Percentiles rank a stretch among this genome's conserved stretches.
phyloP scores from a whole-genome alignment of 1,140 invertebrate genomes.

The Pissodes strobi region DNA sequence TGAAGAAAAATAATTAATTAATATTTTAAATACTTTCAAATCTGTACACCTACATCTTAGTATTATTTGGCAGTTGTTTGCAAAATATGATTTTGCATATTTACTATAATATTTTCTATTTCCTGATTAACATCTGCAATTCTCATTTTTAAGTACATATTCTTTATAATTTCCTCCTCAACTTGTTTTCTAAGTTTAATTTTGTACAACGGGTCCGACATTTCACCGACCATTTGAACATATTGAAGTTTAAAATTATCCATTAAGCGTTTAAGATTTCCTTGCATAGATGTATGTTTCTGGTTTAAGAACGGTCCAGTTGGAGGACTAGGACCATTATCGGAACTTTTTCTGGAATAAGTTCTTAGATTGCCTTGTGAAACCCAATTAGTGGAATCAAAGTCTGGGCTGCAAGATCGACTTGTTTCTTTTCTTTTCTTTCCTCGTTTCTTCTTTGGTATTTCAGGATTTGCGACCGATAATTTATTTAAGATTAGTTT shows the following conservation, averaged over 20 bases:
- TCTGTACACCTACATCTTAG: too few relatives aligned
- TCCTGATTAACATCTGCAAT: slow-evolving; percentile 12
- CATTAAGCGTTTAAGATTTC: slow-evolving; percentile 20
- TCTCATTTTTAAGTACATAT: slow-evolving; percentile 19
- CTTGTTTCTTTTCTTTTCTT: slow-evolving; percentile 9
- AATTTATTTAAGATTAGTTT: slow-evolving; percentile 17
- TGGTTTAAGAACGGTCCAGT: not conserved
- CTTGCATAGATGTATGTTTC: not conserved
- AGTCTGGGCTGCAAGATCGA: slow-evolving; percentile 8
- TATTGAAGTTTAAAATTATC: slow-evolving; percentile 28
- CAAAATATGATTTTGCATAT: slow-evolving; percentile 22
- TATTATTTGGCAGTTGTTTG: not conserved
- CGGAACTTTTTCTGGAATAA: not conserved
- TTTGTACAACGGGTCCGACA: slow-evolving; percentile 29
- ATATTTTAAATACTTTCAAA: too few relatives aligned
- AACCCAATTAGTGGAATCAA: slow-evolving; percentile 11
- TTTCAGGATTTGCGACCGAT: not conserved
- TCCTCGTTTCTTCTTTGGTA: slow-evolving; percentile 12
- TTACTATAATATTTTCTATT: slow-evolving; percentile 28
- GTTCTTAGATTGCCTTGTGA: not conserved
- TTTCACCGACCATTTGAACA: slow-evolving; percentile 19
- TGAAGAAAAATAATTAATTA: too few relatives aligned
- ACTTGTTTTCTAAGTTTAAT: slow-evolving; percentile 14
- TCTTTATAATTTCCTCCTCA: slow-evolving; percentile 13
- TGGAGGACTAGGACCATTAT: too few relatives aligned